These are phyloP conservation scores for Eupelmus urozonus DNA, from an alignment of 2,888 invertebrate species.

Conservation along the genomic window DNA sequence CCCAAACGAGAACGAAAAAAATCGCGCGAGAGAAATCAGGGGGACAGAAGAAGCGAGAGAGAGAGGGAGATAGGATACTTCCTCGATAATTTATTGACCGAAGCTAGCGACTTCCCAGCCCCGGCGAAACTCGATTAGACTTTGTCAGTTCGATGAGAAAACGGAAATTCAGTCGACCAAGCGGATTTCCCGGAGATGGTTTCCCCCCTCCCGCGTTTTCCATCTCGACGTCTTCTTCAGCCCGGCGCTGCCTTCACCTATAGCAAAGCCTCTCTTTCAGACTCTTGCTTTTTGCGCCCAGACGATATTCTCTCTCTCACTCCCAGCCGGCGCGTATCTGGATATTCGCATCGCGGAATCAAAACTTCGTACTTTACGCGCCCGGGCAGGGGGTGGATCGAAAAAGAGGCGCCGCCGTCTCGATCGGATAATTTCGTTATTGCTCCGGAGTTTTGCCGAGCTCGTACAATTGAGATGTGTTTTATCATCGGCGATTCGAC, in stretches of 20 bases:
- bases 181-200: conserved; percentile 64
- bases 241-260: conserved; percentile 28
- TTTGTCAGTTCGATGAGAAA: conserved; percentile 67
- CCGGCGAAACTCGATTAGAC: conserved; percentile 67
- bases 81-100: conserved; percentile 67
- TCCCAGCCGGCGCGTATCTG: conserved; percentile 12
- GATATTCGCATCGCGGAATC: conserved; percentile 41
- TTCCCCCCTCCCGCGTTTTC: conserved; percentile 43
- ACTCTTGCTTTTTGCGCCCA: background rate
- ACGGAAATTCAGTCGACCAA: conserved; percentile 67
- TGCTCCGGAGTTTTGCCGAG: background rate
- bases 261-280: conserved; percentile 1
- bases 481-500: conserved; percentile 30
- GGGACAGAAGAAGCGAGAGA: background rate
- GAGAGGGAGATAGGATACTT: conserved; percentile 62
- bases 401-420: conserved; percentile 10
- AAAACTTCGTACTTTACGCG: conserved; percentile 50
- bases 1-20: background rate
- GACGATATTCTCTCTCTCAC: too few species aligned
- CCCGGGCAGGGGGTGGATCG: background rate
- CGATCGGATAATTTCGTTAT: conserved; percentile 54
- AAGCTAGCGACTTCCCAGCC: conserved; percentile 62
- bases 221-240: conserved; percentile 22
- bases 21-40: background rate
- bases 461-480: conserved; percentile 34